These are phyloP conservation scores for Clupea harengus DNA, from an alignment of 2,113 vertebrate genomes.

Conservation along the genomic window DNA sequence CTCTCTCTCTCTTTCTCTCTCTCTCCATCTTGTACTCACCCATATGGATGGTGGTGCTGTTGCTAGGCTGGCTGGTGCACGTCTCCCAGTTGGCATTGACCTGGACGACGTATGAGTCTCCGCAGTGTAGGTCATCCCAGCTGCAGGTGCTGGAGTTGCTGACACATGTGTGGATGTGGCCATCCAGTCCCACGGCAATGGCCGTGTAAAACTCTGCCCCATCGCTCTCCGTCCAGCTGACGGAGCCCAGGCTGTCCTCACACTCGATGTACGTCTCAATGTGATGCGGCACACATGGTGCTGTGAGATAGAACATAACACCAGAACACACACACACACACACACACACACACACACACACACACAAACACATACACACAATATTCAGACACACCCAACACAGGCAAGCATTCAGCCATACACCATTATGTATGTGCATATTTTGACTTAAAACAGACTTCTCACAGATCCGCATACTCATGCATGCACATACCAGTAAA, in stretches of 20 bases:
- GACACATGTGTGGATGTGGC: slow-evolving; percentile 52
- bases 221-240: slow-evolving; percentile 64
- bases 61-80: slow-evolving; percentile 68
- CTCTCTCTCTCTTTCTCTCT: too few relatives aligned
- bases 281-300: slow-evolving; percentile 62
- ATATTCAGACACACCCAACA: too few relatives aligned
- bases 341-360: background rate
- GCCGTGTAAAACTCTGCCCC: slow-evolving; percentile 66
- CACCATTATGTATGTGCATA: background rate
- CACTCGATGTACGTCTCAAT: slow-evolving; percentile 58
- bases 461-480: background rate
- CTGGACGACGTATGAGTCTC: slow-evolving; percentile 61
- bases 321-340: background rate
- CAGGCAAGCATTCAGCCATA: background rate
- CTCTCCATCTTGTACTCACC: slow-evolving; percentile 50
- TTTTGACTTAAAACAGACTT: background rate
- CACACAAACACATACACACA: background rate
- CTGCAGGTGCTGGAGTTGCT: slow-evolving; percentile 59
- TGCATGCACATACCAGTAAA: background rate
- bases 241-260: slow-evolving; percentile 58
- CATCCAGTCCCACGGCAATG: slow-evolving; percentile 57
- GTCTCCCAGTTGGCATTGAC: slow-evolving; percentile 53
- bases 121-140: slow-evolving; percentile 68
- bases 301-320: slow-evolving; percentile 44
- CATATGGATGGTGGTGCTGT: slow-evolving; percentile 62